Conservation (phyloP, 1,140 invertebrate species). For the Agrypnia vestita region DNA sequence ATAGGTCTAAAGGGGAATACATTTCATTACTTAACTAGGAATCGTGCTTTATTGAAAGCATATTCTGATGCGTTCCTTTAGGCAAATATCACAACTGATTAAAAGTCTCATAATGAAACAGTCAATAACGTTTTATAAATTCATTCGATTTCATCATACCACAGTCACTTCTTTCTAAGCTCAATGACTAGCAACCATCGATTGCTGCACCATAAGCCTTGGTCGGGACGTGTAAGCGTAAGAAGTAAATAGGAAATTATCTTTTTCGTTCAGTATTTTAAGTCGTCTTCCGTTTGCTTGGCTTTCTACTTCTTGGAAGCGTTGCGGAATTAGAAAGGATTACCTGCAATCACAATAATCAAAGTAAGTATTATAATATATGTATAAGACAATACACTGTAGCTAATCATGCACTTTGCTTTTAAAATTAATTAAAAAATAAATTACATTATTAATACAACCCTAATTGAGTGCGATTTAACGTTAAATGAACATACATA, state of each 20-base stretch:
- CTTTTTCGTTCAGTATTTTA: slow-evolving; percentile 59
- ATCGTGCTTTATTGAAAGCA: slow-evolving; percentile 47
- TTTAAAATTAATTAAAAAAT: too few species aligned
- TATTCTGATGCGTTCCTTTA: slow-evolving; percentile 37
- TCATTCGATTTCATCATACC: slow-evolving; percentile 35
- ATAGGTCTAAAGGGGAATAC: slow-evolving; percentile 36
- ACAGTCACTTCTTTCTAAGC: slow-evolving; percentile 34
- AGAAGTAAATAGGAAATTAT: slow-evolving; percentile 36
- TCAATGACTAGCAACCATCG: slow-evolving; percentile 12
- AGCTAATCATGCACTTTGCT: too few species aligned
- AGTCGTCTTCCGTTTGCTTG: slow-evolving; percentile 73
- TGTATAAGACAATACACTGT: background rate
- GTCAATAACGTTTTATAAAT: slow-evolving; percentile 40
- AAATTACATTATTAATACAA: too few species aligned
- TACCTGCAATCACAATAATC: slow-evolving; percentile 66
- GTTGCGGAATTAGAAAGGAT: slow-evolving; percentile 72
- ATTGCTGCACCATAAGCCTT: slow-evolving; percentile 12
- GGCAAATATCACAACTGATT: slow-evolving; percentile 47
- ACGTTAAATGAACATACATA: too few species aligned
- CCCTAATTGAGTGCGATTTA: too few species aligned
- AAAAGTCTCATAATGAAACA: slow-evolving; percentile 37
- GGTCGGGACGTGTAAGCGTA: slow-evolving; percentile 37
- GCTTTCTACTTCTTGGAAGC: slow-evolving; percentile 72
- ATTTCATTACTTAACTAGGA: slow-evolving; percentile 39
- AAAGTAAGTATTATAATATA: background rate